These are phyloP conservation scores for Eueides isabella DNA, from an alignment of 1,140 invertebrate genomes.

Conservation along the genomic window DNA sequence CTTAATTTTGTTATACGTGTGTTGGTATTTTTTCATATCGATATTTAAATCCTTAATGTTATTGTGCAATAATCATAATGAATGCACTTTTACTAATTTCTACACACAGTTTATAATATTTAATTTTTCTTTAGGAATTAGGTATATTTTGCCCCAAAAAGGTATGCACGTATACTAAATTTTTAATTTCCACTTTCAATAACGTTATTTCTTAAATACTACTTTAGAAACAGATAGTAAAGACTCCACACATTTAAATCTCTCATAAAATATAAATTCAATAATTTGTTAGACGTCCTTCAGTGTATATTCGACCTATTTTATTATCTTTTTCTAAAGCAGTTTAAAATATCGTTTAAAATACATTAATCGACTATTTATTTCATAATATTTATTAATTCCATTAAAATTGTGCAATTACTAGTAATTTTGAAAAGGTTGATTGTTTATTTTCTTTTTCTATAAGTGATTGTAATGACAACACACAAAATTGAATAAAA, in stretches of 20 bases:
- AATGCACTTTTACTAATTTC: neutral
- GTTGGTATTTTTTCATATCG: neutral
- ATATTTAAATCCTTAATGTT: neutral
- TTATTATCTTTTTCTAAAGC: constrained; percentile 2
- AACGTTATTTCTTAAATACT: neutral
- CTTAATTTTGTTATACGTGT: neutral
- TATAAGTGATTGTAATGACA: neutral
- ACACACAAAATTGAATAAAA: constrained; percentile 5
- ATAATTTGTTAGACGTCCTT: constrained; percentile 6
- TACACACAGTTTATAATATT: constrained; percentile 4
- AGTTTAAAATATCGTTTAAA: constrained; percentile 5
- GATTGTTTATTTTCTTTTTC: constrained; percentile 4
- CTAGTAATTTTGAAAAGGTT: neutral
- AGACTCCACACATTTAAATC: constrained; percentile 7
- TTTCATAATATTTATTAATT: neutral
- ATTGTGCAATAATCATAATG: neutral
- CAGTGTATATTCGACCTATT: constrained; percentile 7
- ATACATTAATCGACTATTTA: neutral
- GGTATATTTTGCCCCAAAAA: constrained; percentile 4
- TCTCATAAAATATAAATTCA: constrained; percentile 14
- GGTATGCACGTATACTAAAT: constrained; percentile 6
- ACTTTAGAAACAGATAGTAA: constrained; percentile 1
- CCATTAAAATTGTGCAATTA: constrained; percentile 9
- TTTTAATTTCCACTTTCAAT: neutral
- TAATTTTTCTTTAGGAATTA: constrained; percentile 4